Evolutionary conservation across 2,113 vertebrate genomes (phyloP), one percentile per base, ranked within the genome.

Genomic region (Trematocara zebra): DNA sequence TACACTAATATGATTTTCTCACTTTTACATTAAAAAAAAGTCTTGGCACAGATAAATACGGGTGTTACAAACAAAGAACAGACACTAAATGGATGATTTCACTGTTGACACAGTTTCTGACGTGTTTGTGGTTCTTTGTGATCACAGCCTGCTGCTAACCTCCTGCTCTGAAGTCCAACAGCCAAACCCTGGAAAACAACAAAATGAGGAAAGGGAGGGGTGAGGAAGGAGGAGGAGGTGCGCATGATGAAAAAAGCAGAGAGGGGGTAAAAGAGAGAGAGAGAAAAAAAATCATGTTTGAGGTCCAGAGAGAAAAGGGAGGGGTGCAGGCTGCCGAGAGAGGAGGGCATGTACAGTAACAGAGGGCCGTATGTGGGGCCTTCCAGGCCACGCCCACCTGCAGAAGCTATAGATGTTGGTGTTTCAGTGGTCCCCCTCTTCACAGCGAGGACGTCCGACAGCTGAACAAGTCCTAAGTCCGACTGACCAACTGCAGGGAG

Each of bases 401-500:
- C 80, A 8, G 5, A 59, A 76, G 53, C 59, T 95, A 93, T 93
- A 94, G 79, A 91, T 89, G 87, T n/a, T 11, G 51, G 42, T 1
- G 67, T 54, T 20, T 35, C 9, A 17, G 37, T 9, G 54, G 85
- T 59, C 12, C 35, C 11, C 37, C 74, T 86, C 90, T 86, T 44
- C 92, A 94, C 85, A 90, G 20, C 5, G 56, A 88, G 90, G 90
- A 91, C 87, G 80, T 86, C 85, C 78, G 1, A 47, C 81, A 11
- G 88, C 90, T 90, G 89, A 86, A 88, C 86, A 89, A 92, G 93
- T 92, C 91, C 89, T 88, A 35, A 88, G 88, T 37, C 31, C 23
- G 5, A 33, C 61, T 15, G n/a, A 44, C 35, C 37, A 7, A 35
- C 67, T 52, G 81, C 72, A 69, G 59, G 51, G 31, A 49, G 42